Evolutionary conservation across 2,888 invertebrate genomes (phyloP).

Genomic region (Anaspis maculata): DNA sequence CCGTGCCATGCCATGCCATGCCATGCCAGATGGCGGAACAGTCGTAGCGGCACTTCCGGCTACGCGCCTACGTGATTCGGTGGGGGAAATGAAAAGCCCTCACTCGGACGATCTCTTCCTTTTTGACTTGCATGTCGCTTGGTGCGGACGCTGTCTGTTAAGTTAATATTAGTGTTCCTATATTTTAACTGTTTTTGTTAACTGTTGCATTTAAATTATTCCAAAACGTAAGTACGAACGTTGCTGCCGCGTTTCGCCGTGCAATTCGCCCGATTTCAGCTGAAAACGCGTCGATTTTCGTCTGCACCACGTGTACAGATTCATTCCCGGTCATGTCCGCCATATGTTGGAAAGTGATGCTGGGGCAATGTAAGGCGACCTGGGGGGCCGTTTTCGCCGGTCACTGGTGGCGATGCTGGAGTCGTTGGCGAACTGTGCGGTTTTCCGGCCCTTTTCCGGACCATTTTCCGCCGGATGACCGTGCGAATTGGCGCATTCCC

Average conservation of each 20-base stretch:
- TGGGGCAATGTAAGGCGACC: not conserved
- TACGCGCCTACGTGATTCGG: conserved; percentile 4
- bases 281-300: not conserved
- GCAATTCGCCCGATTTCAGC: conserved; percentile 4
- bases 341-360: conserved; percentile 32
- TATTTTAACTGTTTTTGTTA: conserved; percentile 28
- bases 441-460: not conserved
- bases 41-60: conserved; percentile 5
- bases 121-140: conserved; percentile 39
- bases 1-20: no score
- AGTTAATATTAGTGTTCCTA: conserved; percentile 32
- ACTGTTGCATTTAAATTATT: conserved; percentile 33
- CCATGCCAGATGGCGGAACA: not conserved
- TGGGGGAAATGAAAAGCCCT: conserved; percentile 23
- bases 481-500: conserved; percentile 1
- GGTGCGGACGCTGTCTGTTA: conserved; percentile 38
- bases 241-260: conserved; percentile 3
- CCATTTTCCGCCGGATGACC: conserved; percentile 7
- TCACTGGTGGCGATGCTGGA: not conserved
- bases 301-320: conserved; percentile 37
- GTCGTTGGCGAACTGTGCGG: not conserved
- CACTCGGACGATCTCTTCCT: conserved; percentile 34
- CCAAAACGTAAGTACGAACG: conserved; percentile 30
- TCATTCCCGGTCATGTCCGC: conserved; percentile 34
- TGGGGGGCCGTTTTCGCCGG: not conserved